Base-by-base conservation (phyloP, 2,888 invertebrate genomes). In the Thymelicus sylvestris region DNA sequence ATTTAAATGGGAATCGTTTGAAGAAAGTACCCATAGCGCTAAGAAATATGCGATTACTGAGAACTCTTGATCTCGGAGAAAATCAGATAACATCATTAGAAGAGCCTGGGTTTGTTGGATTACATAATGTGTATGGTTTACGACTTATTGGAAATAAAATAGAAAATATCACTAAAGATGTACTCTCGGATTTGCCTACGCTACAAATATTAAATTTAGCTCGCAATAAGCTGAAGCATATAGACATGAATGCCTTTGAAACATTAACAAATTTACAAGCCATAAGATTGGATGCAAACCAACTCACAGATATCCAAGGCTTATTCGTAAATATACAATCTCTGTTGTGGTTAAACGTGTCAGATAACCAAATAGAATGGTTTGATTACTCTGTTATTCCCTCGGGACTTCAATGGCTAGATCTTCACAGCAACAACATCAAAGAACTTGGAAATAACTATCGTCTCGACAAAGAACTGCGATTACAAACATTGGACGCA, bases 321-420 rank as follows among this genome's bases (percentile, higher is more conserved):
- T 94, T 98, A 75, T 98, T 98, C 87, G 95, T 96, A 78, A 96
- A 97, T 87, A 96, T 98, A 84, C 96, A 97, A 12, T 97, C 96
- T 80, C 92, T 98, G 78, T 94, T 97, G 82, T 98, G 97, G 97
- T 92, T 98, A 67, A 98, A 98, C 91, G 96, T 98, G 82, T 98
- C 98, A 76, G 98, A 98, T 93, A 98, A 98, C 94, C 96, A 96
- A 86, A 95, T 98, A 83, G 96, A 96, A 84, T 96, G 97, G 95
- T 98, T 98, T 90, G 98, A 98, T 91, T 98, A 97, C 87, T 95
- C 96, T 39, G 95, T 97, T 78, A 96, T 98, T 75, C 98, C 98
- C 13, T 93, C 95, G 79, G 96, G 96, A 74, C 94, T 98, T 76
- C 97, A 97, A 86, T 98, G 97, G 97, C 92, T 98, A 76, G 98